Evolutionary conservation across 2,888 invertebrate species (phyloP), one percentile per base, ranked within the genome.

Genomic region (Eupeodes luniger): DNA sequence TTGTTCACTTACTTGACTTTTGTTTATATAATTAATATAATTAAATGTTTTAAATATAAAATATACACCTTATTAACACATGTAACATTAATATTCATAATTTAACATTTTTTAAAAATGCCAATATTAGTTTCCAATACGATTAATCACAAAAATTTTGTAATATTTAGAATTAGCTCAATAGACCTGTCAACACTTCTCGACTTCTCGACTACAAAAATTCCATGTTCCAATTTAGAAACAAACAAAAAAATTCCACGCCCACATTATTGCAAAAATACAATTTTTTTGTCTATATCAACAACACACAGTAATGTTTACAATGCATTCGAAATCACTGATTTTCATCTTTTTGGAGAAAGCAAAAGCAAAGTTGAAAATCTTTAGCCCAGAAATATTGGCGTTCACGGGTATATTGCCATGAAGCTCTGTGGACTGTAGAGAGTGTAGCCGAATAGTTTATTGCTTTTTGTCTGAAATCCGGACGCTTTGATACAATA

Each of bases 381-480:
- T 47, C 44, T 78, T 74, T 61, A 77, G 55, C 64, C 57, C 81
- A 77, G 49, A 85, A 77, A 85, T 81, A 81, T 9, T 7, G 9
- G 9, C 77, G 78, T 69, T 64, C 6, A 47, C 57, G 78, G 27
- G 27, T 27, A 27, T 27, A 69, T 59, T 64, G 59, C 69, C 70
- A 66, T 69, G 57, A 78, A 81, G 40, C 47, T 4, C 4, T 47
- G 16, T 47, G 19, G n/a, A n/a, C 34, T 67, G 64, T 72, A n/a
- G 49, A 19, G 16, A 47, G 14, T 59, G 14, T 76, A 80, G 27
- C 27, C 27, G 27, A 27, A 27, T 27, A 27, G 66, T 83, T 87
- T 87, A 83, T 79, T 75, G 61, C 76, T 78, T 79, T 27, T 86
- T 86, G 75, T 81, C 78, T 70, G 61, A 19, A 53, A 70, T 64